phyloP scores from a whole-genome alignment of 1,140 invertebrate genomes.

The Drosophila nebulosa region DNA sequence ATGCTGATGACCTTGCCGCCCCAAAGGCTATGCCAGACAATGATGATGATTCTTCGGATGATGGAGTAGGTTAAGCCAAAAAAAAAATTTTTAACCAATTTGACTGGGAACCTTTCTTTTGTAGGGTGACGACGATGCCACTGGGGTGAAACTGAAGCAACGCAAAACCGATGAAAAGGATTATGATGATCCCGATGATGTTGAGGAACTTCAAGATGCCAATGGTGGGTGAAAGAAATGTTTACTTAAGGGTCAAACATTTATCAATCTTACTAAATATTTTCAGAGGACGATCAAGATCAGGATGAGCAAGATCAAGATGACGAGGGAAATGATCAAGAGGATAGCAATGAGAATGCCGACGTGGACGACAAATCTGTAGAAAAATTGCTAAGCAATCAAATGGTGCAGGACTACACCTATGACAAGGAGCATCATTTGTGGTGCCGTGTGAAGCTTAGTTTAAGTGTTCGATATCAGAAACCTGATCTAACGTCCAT shows the following conservation, averaged over 20 bases:
- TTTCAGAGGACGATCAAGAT: slow-evolving; percentile 85
- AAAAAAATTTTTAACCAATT: not conserved
- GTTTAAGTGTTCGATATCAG: slow-evolving; percentile 85
- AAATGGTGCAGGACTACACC: slow-evolving; percentile 84
- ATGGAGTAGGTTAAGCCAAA: slow-evolving; percentile 60
- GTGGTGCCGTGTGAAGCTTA: slow-evolving; percentile 89
- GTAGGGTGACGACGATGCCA: slow-evolving; percentile 84
- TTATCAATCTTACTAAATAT: not conserved
- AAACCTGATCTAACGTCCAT: slow-evolving; percentile 90
- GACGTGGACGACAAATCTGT: slow-evolving; percentile 82
- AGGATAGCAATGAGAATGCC: slow-evolving; percentile 82
- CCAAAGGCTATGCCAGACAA: slow-evolving; percentile 12
- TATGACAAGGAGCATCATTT: slow-evolving; percentile 87
- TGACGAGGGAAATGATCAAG: slow-evolving; percentile 81
- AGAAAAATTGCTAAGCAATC: slow-evolving; percentile 81
- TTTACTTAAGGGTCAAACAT: not conserved
- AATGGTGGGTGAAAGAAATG: slow-evolving; percentile 51
- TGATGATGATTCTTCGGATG: slow-evolving; percentile 83
- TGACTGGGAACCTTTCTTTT: not conserved
- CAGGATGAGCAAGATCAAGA: slow-evolving; percentile 87
- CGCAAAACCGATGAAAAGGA: slow-evolving; percentile 86
- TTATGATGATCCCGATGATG: slow-evolving; percentile 90
- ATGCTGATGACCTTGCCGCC: slow-evolving; percentile 43
- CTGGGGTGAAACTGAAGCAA: slow-evolving; percentile 82
- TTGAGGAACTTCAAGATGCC: slow-evolving; percentile 83